phyloP scores from a whole-genome alignment of 2,888 invertebrate species.

The Myathropa florea region DNA sequence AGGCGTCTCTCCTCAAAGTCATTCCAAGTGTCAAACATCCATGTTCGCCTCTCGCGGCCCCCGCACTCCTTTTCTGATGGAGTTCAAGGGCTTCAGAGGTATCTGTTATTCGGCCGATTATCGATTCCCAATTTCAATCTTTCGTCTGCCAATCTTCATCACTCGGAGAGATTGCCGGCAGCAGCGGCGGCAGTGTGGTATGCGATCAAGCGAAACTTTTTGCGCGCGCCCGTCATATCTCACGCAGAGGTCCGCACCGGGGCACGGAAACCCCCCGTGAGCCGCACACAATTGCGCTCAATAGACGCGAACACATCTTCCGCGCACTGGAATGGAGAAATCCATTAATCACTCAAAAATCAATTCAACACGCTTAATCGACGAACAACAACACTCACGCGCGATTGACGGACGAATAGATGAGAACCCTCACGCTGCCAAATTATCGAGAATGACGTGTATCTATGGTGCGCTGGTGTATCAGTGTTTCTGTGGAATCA shows the following conservation, averaged over 20 bases:
- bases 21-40: slow-evolving; percentile 15
- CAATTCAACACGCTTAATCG: slow-evolving; percentile 61
- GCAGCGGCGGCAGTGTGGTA: too few relatives aligned
- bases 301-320: slow-evolving; percentile 3
- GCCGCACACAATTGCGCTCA: slow-evolving; percentile 3
- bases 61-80: neutral
- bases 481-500: too few relatives aligned
- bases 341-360: slow-evolving; percentile 58
- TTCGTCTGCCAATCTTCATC: slow-evolving; percentile 40
- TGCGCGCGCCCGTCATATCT: slow-evolving; percentile 1
- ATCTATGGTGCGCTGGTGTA: neutral
- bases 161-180: neutral
- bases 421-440: slow-evolving; percentile 22
- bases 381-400: slow-evolving; percentile 51
- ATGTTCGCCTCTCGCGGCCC: too few relatives aligned
- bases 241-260: neutral
- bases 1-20: neutral
- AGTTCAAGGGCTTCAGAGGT: slow-evolving; percentile 29
- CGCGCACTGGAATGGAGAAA: slow-evolving; percentile 2
- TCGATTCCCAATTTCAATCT: slow-evolving; percentile 20
- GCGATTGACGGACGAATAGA: neutral
- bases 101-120: slow-evolving; percentile 1
- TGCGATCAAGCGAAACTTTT: neutral
- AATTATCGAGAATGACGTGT: slow-evolving; percentile 33
- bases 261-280: neutral